Conservation (phyloP, 2,113 vertebrate genomes). For the Phoxinus phoxinus region DNA sequence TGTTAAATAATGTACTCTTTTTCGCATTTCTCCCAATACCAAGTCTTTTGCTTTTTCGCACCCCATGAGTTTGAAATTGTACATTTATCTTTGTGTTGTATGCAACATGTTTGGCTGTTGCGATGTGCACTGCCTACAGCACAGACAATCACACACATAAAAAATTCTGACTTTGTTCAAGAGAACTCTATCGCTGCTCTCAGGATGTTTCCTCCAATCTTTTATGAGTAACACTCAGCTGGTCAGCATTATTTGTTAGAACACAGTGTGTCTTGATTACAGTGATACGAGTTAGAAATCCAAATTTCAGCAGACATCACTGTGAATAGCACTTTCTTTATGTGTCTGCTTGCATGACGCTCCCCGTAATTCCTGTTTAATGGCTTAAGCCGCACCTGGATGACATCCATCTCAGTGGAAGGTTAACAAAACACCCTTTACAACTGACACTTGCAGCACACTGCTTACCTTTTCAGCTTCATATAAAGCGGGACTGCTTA, state of each 20-base stretch:
- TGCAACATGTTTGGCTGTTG: neutral
- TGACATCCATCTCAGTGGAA: constrained; percentile 6
- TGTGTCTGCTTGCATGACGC: neutral
- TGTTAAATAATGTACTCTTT: neutral
- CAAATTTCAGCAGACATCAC: neutral
- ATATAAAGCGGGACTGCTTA: neutral
- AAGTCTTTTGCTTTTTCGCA: neutral
- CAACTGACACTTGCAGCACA: neutral
- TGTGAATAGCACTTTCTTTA: neutral
- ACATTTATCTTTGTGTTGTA: neutral
- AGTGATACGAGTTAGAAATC: neutral
- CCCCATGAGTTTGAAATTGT: neutral
- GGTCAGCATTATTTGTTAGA: constrained; percentile 12
- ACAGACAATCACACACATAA: neutral
- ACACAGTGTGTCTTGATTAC: neutral
- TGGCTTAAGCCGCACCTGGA: neutral
- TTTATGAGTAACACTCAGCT: neutral
- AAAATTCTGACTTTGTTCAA: neutral
- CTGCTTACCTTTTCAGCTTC: neutral
- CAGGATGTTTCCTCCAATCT: neutral
- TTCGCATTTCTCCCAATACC: neutral
- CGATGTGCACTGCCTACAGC: neutral
- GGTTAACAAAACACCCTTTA: neutral
- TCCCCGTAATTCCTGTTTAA: neutral
- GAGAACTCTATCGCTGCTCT: neutral